Conservation (phyloP, 2,113 vertebrate species). For the Mus pahari region DNA sequence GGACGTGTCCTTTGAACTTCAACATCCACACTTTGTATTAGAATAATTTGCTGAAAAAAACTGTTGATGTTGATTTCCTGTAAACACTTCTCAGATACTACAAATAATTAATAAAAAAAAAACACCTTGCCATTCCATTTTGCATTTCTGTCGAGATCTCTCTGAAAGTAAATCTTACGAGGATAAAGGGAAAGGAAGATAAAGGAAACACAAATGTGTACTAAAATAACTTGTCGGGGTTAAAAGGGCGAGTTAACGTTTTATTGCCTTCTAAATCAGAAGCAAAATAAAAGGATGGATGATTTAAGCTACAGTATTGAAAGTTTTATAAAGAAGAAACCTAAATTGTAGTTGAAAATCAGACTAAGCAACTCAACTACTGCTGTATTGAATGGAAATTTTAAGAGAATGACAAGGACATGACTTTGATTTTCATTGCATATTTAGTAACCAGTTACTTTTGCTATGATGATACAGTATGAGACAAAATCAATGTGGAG, state of each 20-base stretch:
- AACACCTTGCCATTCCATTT: background rate
- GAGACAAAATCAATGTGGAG: background rate
- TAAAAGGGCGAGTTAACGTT: conserved; percentile 46
- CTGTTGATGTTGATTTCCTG: background rate
- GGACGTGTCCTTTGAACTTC: background rate
- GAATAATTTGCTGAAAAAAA: conserved; percentile 5
- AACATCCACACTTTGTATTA: background rate
- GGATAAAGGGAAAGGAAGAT: background rate
- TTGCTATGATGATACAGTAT: background rate
- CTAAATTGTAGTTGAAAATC: conserved; percentile 30
- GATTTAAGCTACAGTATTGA: conserved; percentile 29
- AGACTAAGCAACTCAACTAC: conserved; percentile 50
- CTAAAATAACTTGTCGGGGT: background rate
- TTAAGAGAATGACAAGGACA: conserved; percentile 3
- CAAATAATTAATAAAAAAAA: conserved; percentile 10
- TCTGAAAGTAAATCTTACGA: background rate
- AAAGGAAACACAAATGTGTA: background rate
- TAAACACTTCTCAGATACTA: background rate
- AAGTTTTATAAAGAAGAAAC: conserved; percentile 47
- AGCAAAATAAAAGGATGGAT: conserved; percentile 56
- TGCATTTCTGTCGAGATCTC: conserved; percentile 1
- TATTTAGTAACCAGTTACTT: background rate
- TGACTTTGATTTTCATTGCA: background rate
- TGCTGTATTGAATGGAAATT: background rate
- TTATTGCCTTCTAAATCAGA: conserved; percentile 41